A percentile compares a stretch with the other conserved stretches of the same genome.
Conservation (phyloP, 2,888 invertebrate genomes). For the Drosophila ezoana region DNA sequence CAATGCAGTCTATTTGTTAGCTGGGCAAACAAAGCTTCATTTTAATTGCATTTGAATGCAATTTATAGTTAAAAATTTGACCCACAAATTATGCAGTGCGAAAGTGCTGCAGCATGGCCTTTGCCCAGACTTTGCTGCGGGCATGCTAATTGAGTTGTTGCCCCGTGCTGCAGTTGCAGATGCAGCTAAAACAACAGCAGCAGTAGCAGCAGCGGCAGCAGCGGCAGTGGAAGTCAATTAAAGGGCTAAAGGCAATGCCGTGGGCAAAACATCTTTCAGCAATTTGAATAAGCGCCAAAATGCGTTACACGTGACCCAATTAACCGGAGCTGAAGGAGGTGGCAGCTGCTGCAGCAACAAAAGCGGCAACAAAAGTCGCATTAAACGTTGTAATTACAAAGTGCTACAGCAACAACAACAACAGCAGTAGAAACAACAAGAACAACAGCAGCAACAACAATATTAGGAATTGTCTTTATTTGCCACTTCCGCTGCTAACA, state of each 20-base stretch:
- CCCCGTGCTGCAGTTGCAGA: slow-evolving; percentile 40
- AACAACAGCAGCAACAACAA: slow-evolving; percentile 6
- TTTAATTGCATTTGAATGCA: slow-evolving; percentile 60
- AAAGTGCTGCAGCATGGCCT: slow-evolving; percentile 37
- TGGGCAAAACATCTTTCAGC: slow-evolving; percentile 59
- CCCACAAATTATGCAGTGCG: slow-evolving; percentile 72
- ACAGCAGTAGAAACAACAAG: slow-evolving; percentile 1
- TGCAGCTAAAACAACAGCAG: slow-evolving; percentile 6
- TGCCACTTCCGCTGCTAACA: slow-evolving; percentile 71
- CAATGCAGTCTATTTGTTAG: slow-evolving; percentile 4
- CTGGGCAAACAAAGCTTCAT: slow-evolving; percentile 28
- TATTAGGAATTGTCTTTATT: slow-evolving; percentile 44
- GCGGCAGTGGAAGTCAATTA: slow-evolving; percentile 66
- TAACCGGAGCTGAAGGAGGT: slow-evolving; percentile 25
- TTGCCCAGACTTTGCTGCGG: slow-evolving; percentile 4
- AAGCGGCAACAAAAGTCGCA: slow-evolving; percentile 55
- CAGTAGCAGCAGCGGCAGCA: slow-evolving; percentile 13
- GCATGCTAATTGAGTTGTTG: slow-evolving; percentile 67
- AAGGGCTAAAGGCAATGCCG: slow-evolving; percentile 53
- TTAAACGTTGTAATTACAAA: slow-evolving; percentile 75
- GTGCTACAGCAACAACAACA: slow-evolving; percentile 30
- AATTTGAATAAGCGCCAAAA: slow-evolving; percentile 71
- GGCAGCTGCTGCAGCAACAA: slow-evolving; percentile 7
- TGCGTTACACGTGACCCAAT: slow-evolving; percentile 67
- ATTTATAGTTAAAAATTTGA: slow-evolving; percentile 55